These are phyloP conservation scores for Eulacestoma nigropectus DNA, from an alignment of 2,113 vertebrate species.

Conservation along the genomic window DNA sequence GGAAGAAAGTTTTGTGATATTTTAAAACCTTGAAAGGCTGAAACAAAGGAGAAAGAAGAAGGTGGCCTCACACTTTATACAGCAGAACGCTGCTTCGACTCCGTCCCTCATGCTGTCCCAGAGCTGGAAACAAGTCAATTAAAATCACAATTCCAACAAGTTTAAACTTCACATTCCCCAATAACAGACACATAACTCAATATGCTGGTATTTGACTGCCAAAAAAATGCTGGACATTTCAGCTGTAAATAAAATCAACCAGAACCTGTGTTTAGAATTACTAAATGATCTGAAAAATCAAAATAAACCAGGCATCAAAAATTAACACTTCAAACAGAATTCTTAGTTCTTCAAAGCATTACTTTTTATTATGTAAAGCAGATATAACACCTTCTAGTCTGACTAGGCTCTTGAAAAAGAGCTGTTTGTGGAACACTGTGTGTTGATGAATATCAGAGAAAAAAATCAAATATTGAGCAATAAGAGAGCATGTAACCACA, in stretches of 20 bases:
- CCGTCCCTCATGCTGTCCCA: neutral
- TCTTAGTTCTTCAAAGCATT: neutral
- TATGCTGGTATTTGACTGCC: neutral
- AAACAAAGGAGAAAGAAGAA: neutral
- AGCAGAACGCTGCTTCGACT: neutral
- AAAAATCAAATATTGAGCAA: neutral
- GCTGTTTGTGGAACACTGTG: neutral
- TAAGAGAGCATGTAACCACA: neutral
- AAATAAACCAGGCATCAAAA: neutral
- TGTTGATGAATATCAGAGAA: neutral
- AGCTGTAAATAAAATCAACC: neutral
- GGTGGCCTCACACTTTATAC: neutral
- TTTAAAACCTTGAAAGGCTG: neutral
- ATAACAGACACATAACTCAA: neutral
- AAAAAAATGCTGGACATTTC: neutral
- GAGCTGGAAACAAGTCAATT: neutral
- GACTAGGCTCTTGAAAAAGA: neutral
- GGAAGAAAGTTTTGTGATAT: neutral
- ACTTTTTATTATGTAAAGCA: neutral
- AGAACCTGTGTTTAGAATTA: neutral
- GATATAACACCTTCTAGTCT: neutral
- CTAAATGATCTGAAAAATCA: neutral
- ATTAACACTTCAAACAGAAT: neutral
- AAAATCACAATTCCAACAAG: neutral
- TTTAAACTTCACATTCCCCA: neutral